A percentile compares a stretch with the other conserved stretches of the same genome.
Conservation (phyloP, 1,140 invertebrate species). For the Laupala kohalensis region DNA sequence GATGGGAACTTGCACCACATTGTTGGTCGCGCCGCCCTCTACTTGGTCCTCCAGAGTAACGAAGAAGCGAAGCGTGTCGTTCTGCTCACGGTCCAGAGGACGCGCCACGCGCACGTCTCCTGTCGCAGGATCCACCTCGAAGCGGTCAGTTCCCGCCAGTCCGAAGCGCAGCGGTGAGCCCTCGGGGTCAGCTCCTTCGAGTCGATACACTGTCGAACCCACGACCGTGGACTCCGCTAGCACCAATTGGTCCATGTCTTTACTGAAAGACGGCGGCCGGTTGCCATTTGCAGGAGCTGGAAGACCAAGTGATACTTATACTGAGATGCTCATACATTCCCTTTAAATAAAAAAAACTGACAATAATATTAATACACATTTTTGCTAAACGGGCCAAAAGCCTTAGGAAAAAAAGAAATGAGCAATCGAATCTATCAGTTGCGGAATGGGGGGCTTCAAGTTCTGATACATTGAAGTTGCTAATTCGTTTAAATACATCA, state of each 20-base stretch:
- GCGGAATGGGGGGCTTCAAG: no score
- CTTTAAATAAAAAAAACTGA: no score
- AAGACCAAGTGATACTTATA: no score
- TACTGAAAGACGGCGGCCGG: slow-evolving; percentile 50
- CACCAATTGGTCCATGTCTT: slow-evolving; percentile 58
- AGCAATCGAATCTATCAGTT: no score
- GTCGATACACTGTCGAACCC: slow-evolving; percentile 55
- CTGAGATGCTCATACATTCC: no score
- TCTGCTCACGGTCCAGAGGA: slow-evolving; percentile 63
- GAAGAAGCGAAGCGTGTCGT: slow-evolving; percentile 58
- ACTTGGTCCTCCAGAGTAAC: slow-evolving; percentile 69
- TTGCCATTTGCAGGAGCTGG: slow-evolving; percentile 28
- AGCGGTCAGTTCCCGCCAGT: slow-evolving; percentile 57
- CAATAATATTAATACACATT: no score
- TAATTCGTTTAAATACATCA: no score
- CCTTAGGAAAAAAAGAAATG: no score
- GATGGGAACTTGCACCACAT: slow-evolving; percentile 61
- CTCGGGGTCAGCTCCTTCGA: slow-evolving; percentile 70
- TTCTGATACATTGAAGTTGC: no score
- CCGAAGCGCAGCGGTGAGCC: slow-evolving; percentile 54
- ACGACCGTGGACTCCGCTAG: slow-evolving; percentile 63
- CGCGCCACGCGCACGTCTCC: slow-evolving; percentile 64
- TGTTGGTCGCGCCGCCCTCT: slow-evolving; percentile 48
- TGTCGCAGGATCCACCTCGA: slow-evolving; percentile 58
- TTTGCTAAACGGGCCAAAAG: no score